Conservation (phyloP, 2,113 vertebrate genomes). For the Pomatostomus ruficeps region DNA sequence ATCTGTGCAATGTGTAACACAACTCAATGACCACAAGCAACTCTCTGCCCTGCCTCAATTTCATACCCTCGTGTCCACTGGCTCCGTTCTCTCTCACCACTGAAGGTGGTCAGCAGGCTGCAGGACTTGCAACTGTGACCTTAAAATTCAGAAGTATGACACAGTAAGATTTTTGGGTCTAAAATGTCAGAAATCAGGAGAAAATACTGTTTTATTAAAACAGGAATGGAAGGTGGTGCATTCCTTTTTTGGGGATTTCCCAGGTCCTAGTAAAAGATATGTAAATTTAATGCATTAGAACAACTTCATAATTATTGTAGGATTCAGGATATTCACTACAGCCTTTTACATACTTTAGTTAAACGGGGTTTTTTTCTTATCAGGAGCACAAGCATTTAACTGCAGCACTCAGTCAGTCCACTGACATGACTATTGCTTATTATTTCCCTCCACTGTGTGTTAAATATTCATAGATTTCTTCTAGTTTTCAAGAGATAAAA, state of each 20-base stretch:
- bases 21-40: not conserved
- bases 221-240: not conserved
- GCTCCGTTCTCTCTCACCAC: not conserved
- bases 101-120: not conserved
- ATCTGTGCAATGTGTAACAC: not conserved
- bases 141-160: not conserved
- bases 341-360: not conserved
- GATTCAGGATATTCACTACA: not conserved
- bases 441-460: not conserved
- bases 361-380: not conserved
- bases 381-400: not conserved
- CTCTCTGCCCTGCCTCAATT: not conserved
- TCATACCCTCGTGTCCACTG: fast-evolving
- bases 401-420: not conserved
- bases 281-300: not conserved
- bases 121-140: not conserved
- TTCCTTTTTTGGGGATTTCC: not conserved
- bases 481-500: not conserved
- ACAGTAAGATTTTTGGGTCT: not conserved
- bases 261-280: not conserved
- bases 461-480: not conserved
- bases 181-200: not conserved
- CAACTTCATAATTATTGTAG: not conserved
- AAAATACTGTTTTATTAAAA: not conserved
- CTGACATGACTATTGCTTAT: not conserved